Base-by-base conservation (phyloP, 2,113 vertebrate genomes). In the Semicossyphus pulcher region DNA sequence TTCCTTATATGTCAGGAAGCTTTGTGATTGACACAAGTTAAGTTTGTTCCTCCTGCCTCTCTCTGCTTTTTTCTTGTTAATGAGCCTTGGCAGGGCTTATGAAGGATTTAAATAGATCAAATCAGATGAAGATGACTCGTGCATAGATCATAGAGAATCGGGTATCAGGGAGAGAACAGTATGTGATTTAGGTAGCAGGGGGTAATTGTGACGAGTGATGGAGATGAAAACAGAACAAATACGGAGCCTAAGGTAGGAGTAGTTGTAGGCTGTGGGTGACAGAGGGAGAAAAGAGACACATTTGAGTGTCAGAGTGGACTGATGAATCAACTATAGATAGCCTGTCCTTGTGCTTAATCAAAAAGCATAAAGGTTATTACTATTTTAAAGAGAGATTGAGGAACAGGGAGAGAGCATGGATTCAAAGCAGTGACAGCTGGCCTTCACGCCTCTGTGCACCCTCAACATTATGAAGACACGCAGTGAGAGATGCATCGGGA, bases 11-110 rank as follows among this genome's bases (percentile, higher is more conserved):
- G 76, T 85, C 76, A 81, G 75, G 78, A 65, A 52, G 84, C 64
- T 72, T 47, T 69, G 75, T 83, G 88, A 89, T 66, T 87, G 87
- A 89, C 81, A 72, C 36, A 20, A 62, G 69, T 65, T 42, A 45
- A 48, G 72, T 84, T 81, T 81, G 74, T 82, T 83, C 64, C 45
- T 76, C 18, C 23, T 79, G 66, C 51, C 48, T 71, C 23, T 66
- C 51, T 29, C 41, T 73, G 39, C 47, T 37, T 66, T 39, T 51
- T 36, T 20, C 16, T 64, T 49, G 32, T 72, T 85, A 88, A 87
- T 89, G 81, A 89, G 69, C 74, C 80, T 75, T 77, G 85, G 80
- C 73, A 60, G 23, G 11, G 54, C 71, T 80, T 77, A 72, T 67
- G 59, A 76, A 29, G 37, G 61, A 76, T 86, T 83, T 67, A 81